Evolutionary conservation across 2,888 invertebrate genomes (phyloP).

Genomic region (Hydrotaea cyrtoneurina): DNA sequence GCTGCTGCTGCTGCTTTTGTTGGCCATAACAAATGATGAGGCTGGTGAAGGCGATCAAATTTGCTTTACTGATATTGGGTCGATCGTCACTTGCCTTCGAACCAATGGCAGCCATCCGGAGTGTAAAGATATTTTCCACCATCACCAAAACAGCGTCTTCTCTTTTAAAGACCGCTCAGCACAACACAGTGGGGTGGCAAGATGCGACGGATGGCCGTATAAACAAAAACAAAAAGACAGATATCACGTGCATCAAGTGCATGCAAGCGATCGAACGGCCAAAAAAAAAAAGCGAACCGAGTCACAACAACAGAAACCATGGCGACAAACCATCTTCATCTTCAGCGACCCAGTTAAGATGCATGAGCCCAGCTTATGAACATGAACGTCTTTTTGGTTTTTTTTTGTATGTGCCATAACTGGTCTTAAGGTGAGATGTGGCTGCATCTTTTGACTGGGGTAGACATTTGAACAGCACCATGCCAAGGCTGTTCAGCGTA

Average conservation of each 20-base stretch:
- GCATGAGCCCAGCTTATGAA: slow-evolving; percentile 16
- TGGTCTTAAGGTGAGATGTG: slow-evolving; percentile 49
- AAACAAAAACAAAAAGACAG: background rate
- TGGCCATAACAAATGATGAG: slow-evolving; percentile 9
- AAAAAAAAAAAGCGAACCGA: too few relatives aligned
- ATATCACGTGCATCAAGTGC: slow-evolving; percentile 66
- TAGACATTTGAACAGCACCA: too few relatives aligned
- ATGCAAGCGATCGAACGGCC: slow-evolving; percentile 26
- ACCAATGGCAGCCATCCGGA: slow-evolving; percentile 32
- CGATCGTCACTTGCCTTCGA: slow-evolving; percentile 23
- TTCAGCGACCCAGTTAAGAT: slow-evolving; percentile 62
- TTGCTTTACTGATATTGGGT: slow-evolving; percentile 53
- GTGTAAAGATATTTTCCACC: background rate
- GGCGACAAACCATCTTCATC: background rate
- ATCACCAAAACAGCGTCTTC: background rate
- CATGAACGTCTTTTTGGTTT: background rate
- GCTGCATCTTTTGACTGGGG: background rate
- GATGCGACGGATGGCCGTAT: slow-evolving; percentile 22
- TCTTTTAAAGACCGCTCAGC: too few relatives aligned
- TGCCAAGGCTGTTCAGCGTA: too few relatives aligned
- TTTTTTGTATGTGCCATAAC: slow-evolving; percentile 43
- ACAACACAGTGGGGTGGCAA: background rate
- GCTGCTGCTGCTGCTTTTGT: background rate
- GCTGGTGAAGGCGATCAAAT: background rate
- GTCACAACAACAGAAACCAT: background rate